Evolutionary conservation across 2,797 vertebrate genomes (phyloP), one percentile per base, ranked within the genome.

Genomic region (Rousettus madagascariensis): DNA sequence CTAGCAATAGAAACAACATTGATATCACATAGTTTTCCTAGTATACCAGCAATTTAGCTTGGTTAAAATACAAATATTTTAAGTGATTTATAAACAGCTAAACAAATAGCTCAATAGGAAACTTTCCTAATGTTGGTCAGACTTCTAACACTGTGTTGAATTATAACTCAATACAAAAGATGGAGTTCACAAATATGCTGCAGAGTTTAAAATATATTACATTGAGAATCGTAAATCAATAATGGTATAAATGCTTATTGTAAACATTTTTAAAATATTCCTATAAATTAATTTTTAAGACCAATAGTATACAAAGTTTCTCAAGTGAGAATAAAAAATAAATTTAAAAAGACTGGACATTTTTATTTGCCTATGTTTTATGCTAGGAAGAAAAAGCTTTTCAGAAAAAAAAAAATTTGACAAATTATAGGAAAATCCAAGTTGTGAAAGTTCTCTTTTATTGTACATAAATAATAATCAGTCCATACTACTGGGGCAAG

Each of bases 251-350:
- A 30, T 63, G 85, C 1, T 88, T 41, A 93, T 93, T 90, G 95
- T 92, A 66, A 91, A 24, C 2, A 33, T 88, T 91, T 95, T 92
- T 84, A 83, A 36, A 90, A 94, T 83, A 94, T 92, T 24, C 15
- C 93, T 95, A 30, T 49, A 94, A 13, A 17, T 11, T 28, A 46
- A 96, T 82, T 28, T 78, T 95, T 97, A 90, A 95, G 66, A 92
- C 20, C 65, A 85, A 94, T 78, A 83, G 33, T 17, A 94, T 83
- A 24, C 26, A 26, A 9, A 84, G 4, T 69, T 97, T 97, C 63
- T 95, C 63, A 95, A 33, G 15, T 85, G 51, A 91, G 7, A 36
- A 24, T 97, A 49, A 87, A 51, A 96, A 95, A 95, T 85, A 72
- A 86, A 74, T 59, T 75, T 95, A 78, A 68, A 63, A 91, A 79